phyloP scores from a whole-genome alignment of 2,888 invertebrate genomes.

The Eilema griseolum region DNA sequence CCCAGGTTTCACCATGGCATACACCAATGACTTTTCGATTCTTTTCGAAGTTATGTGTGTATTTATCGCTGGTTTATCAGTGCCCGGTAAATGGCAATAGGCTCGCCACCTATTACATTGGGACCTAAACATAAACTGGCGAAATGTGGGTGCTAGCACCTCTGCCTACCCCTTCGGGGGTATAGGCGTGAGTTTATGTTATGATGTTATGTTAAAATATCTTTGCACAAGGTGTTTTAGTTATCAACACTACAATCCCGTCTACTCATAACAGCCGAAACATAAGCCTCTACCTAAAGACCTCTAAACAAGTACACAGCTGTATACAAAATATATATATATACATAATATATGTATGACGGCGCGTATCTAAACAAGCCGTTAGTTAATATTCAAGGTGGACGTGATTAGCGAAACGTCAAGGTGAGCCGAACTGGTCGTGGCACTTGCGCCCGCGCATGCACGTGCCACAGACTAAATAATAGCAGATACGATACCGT shows the following conservation, averaged over 20 bases:
- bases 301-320: not conserved
- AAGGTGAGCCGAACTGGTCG: constrained; percentile 75
- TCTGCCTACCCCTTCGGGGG: too few relatives aligned
- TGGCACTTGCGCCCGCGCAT: constrained; percentile 30
- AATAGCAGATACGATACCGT: constrained; percentile 1
- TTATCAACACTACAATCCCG: not conserved
- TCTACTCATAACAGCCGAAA: not conserved
- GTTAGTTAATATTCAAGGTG: constrained; percentile 85
- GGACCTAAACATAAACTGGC: too few relatives aligned
- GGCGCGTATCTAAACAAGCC: constrained; percentile 70
- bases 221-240: too few relatives aligned
- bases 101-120: too few relatives aligned
- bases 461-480: constrained; percentile 11
- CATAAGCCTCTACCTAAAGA: constrained; percentile 2
- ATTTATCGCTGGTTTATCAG: too few relatives aligned
- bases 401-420: constrained; percentile 82
- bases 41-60: too few relatives aligned
- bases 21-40: too few relatives aligned
- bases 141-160: too few relatives aligned
- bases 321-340: not conserved
- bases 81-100: too few relatives aligned
- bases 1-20: too few relatives aligned
- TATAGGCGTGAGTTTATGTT: too few relatives aligned
- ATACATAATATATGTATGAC: constrained; percentile 39
- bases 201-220: too few relatives aligned